A percentile compares a stretch with the other conserved stretches of the same genome.
Conservation (phyloP, 2,888 invertebrate genomes). For the Microctonus brassicae region DNA sequence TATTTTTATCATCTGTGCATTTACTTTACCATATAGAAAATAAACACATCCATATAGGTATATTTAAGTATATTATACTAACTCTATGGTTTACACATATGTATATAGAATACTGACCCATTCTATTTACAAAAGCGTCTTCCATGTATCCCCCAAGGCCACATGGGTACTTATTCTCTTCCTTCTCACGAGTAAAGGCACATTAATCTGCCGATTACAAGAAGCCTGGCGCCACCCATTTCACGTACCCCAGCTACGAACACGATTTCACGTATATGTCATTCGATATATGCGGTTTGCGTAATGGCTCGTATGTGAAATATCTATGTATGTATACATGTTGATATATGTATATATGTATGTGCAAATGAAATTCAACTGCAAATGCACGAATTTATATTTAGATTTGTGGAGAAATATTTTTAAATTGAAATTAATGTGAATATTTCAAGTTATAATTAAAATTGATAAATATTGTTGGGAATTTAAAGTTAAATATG, state of each 20-base stretch:
- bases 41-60: too few relatives aligned
- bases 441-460: neutral
- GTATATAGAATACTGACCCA: slow-evolving; percentile 13
- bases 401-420: neutral
- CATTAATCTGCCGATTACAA: slow-evolving; percentile 69
- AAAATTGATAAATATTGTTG: too few relatives aligned
- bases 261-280: slow-evolving; percentile 50
- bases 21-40: neutral
- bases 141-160: slow-evolving; percentile 10
- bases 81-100: neutral
- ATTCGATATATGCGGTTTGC: slow-evolving; percentile 22
- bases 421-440: too few relatives aligned
- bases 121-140: slow-evolving; percentile 20
- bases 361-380: neutral
- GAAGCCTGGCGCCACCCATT: slow-evolving; percentile 65
- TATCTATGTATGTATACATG: too few relatives aligned
- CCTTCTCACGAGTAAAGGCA: slow-evolving; percentile 50
- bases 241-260: slow-evolving; percentile 60
- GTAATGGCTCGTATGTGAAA: slow-evolving; percentile 19
- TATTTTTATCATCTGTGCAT: neutral
- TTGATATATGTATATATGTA: too few relatives aligned
- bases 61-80: too few relatives aligned
- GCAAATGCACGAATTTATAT: neutral
- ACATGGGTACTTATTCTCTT: slow-evolving; percentile 15
- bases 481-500: too few relatives aligned